These are phyloP conservation scores for Trachurus trachurus DNA, from an alignment of 2,797 vertebrate genomes.

Conservation along the genomic window DNA sequence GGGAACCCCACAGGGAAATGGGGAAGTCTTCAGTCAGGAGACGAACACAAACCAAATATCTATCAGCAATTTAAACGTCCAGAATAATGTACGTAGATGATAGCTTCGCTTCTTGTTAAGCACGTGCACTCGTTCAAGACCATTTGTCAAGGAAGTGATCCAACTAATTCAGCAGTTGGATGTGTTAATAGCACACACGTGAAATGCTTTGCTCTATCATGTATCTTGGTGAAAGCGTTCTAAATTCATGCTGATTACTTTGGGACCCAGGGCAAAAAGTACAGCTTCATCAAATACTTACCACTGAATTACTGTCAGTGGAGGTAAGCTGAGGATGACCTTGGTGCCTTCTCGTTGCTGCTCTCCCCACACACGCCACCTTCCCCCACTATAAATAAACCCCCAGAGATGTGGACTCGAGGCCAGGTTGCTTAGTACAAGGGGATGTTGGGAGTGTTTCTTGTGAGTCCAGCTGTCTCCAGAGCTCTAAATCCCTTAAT, in stretches of 20 bases:
- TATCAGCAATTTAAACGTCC: not conserved
- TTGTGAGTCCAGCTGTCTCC: conserved; percentile 71
- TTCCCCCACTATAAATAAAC: conserved; percentile 47
- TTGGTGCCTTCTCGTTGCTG: conserved; percentile 46
- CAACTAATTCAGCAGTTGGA: conserved; percentile 24
- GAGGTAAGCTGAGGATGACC: conserved; percentile 62
- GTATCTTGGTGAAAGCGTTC: conserved; percentile 41
- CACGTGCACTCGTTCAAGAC: not conserved
- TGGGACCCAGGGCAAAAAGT: conserved; percentile 49
- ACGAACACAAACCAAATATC: not conserved
- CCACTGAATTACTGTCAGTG: conserved; percentile 62
- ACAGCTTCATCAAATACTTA: conserved; percentile 73
- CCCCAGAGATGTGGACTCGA: conserved; percentile 68
- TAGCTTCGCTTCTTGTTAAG: not conserved
- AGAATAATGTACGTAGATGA: not conserved
- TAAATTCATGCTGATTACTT: conserved; percentile 65
- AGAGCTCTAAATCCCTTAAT: conserved; percentile 82
- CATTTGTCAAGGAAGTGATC: conserved; percentile 29
- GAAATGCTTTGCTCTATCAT: not conserved
- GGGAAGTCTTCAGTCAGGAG: not conserved
- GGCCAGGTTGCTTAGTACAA: conserved; percentile 63
- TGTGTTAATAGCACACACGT: conserved; percentile 21
- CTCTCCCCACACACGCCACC: conserved; percentile 1
- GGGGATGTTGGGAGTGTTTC: conserved; percentile 68
- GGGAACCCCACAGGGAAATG: too few relatives aligned